These are phyloP conservation scores for Plectrocnemia conspersa DNA, from an alignment of 1,140 invertebrate genomes.

Conservation along the genomic window DNA sequence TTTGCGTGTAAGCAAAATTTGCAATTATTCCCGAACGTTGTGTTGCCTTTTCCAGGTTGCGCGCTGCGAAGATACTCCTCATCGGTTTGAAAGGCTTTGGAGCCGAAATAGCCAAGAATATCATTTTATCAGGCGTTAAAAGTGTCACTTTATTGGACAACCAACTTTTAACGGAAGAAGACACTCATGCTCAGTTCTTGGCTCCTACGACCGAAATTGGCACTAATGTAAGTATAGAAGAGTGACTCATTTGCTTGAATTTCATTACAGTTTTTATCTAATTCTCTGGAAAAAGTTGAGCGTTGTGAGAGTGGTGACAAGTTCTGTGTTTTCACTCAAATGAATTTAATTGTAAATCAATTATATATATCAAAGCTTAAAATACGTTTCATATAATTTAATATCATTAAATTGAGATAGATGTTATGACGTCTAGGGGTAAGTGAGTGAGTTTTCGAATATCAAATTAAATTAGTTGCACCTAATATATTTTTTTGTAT, in stretches of 20 bases:
- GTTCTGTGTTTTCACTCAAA: neutral
- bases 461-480: too few relatives aligned
- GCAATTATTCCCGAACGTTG: neutral
- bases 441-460: too few relatives aligned
- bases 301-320: neutral
- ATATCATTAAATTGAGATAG: too few relatives aligned
- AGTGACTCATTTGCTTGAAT: too few relatives aligned
- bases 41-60: conserved; percentile 60
- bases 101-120: conserved; percentile 95
- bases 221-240: conserved; percentile 57
- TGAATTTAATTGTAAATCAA: neutral
- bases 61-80: conserved; percentile 78
- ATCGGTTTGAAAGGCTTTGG: conserved; percentile 87
- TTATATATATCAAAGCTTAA: neutral
- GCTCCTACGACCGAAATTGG: conserved; percentile 61
- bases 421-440: too few relatives aligned
- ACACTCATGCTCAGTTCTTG: conserved; percentile 77
- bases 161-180: conserved; percentile 65
- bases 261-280: too few relatives aligned
- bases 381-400: too few relatives aligned
- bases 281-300: too few relatives aligned
- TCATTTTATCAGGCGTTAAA: conserved; percentile 91
- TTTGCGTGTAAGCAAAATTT: neutral
- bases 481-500: too few relatives aligned
- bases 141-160: conserved; percentile 85